A percentile compares a stretch with the other conserved stretches of the same genome.
These are phyloP conservation scores for Oceanites oceanicus DNA, from an alignment of 2,113 vertebrate species.

Conservation along the genomic window DNA sequence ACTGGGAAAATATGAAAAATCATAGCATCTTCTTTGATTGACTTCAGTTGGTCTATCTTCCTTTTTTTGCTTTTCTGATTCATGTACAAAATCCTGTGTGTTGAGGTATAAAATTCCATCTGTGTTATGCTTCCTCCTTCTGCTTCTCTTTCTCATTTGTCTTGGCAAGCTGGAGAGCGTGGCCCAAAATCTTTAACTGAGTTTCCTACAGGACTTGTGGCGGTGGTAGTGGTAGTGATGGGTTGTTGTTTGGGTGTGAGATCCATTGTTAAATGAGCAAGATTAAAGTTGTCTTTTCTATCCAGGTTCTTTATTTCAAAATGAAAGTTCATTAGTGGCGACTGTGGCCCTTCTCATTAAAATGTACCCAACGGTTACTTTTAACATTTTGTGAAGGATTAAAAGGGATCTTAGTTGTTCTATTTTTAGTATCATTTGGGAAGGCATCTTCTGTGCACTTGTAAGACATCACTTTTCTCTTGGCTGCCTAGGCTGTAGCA, in stretches of 20 bases:
- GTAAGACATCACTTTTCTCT: background rate
- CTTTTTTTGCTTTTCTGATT: background rate
- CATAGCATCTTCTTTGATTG: background rate
- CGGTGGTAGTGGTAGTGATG: background rate
- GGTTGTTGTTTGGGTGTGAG: background rate
- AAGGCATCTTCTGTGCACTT: background rate
- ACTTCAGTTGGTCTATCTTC: background rate
- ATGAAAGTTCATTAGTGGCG: background rate
- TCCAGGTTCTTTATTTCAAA: background rate
- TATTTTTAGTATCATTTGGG: background rate
- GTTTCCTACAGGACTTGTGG: background rate
- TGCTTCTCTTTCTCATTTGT: background rate
- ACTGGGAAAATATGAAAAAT: background rate
- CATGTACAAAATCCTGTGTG: background rate
- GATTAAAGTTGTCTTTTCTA: background rate
- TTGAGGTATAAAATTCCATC: background rate
- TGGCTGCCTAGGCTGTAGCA: slow-evolving; percentile 39
- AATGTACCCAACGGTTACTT: background rate
- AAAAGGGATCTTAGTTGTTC: background rate
- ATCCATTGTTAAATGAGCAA: background rate
- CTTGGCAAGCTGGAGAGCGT: background rate
- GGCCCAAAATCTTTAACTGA: background rate
- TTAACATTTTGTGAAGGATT: background rate
- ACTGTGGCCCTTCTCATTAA: background rate
- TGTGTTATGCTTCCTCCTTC: background rate